Base-by-base conservation (phyloP, 2,888 invertebrate species). In the Chrysolina americana region DNA sequence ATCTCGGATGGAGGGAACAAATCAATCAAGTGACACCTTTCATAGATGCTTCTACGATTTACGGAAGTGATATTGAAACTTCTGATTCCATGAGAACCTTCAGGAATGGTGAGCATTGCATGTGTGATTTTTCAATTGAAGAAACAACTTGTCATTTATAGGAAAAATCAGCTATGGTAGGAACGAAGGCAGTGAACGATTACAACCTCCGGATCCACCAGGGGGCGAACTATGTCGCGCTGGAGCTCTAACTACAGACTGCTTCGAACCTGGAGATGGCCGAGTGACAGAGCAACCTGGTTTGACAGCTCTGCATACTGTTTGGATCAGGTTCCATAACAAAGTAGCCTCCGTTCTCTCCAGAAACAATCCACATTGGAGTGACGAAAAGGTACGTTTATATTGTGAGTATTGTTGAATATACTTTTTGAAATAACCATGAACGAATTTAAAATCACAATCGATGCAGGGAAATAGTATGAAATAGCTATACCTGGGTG, bases 21-120 rank as follows among this genome's bases (percentile, higher is more conserved):
- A 92, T 96, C 73, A 95, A 96, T 86, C 96, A 96, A 85, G 92
- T 94, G 4, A 95, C 96, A 0, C 93, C 95, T 0, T 96, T 91
- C 84, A 90, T 96, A 9, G 96, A 96, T 80, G 96, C 92, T 0
- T 96, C 96, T 0, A 93, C 93, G 36, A 91, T 96, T 6, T 96
- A 96, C 84, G 94, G 95, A 53, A 95, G 94, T 83, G 94, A 93
- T 15, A 91, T 92, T 3, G 89, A 92, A 65, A 93, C 92, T 68
- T 92, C 94, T 0, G 94, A 95, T 82, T 92, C 91, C 75, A 90
- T 95, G n/a, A 89, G 96, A 68, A 89, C 94, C 1, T 95, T 95
- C 82, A 91, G 93, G 68, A 93, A 93, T 84, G 96, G 95, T 92
- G 82, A 87, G 86, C 28, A 75, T 70, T 63, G 4, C 8, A 19